Percentiles rank a stretch among this genome's conserved stretches.
Conservation (phyloP, 2,113 vertebrate species). For the Rhineura floridana region DNA sequence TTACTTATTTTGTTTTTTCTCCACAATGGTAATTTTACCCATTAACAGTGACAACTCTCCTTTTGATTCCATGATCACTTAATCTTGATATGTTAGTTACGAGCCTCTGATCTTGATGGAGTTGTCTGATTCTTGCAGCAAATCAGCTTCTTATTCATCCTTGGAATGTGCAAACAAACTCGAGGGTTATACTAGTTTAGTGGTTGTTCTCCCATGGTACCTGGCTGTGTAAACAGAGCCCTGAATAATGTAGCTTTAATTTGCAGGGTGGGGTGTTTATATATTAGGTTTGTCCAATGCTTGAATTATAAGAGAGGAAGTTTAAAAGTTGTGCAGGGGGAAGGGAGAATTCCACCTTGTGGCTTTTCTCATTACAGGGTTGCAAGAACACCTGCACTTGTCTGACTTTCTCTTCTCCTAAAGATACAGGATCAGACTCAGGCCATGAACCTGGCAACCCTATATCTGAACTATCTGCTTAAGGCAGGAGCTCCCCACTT, state of each 20-base stretch:
- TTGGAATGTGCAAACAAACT: background rate
- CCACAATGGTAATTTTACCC: background rate
- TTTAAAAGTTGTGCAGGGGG: too few relatives aligned
- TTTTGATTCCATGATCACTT: background rate
- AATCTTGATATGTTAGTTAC: background rate
- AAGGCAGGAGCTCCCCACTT: too few relatives aligned
- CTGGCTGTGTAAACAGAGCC: background rate
- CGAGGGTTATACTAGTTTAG: conserved; percentile 1
- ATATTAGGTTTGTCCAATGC: background rate
- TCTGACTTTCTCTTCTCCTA: too few relatives aligned
- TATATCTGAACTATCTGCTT: too few relatives aligned
- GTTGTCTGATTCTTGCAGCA: conserved; percentile 11
- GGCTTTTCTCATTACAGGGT: too few relatives aligned
- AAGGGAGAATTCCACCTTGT: too few relatives aligned
- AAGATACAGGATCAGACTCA: too few relatives aligned
- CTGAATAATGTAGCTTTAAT: background rate
- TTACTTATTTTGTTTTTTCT: background rate
- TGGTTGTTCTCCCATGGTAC: background rate
- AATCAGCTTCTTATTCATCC: conserved; percentile 8
- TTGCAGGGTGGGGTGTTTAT: background rate
- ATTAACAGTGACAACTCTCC: background rate
- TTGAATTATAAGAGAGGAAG: background rate
- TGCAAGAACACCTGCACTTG: too few relatives aligned
- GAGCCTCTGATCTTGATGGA: background rate
- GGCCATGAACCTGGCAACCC: too few relatives aligned